Base-by-base conservation (phyloP, 2,113 vertebrate species). In the Periophthalmus modestus region DNA sequence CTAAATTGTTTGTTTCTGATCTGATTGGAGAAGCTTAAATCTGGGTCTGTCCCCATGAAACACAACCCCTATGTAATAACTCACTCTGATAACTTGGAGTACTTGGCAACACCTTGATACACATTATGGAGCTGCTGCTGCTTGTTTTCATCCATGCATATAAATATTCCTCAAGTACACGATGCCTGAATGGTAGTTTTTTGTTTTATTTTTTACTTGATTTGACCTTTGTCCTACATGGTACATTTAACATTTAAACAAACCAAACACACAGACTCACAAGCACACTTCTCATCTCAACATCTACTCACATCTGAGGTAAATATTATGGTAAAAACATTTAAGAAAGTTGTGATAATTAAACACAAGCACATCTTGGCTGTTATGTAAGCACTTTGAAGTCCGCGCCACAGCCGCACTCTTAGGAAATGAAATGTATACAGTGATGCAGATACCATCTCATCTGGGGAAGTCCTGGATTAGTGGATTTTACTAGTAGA, bases 371-470 rank as follows among this genome's bases (percentile, higher is more conserved):
- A 18, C 33, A 10, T 36, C 18, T 9, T n/a, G 15, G 10, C 34
- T 11, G 34, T 65, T 65, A 65, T 19, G 18, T 43, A 65, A 43
- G 18, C 62, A 39, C 62, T 39, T 39, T 65, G 33, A 65, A 65
- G 61, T 36, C 33, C 33, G 10, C 23, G 15, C 58, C 16, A 24
- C 59, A 2, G 12, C 19, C 62, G n/a, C n/a, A 65, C 34, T n/a
- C 4, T 43, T 65, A 39, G 62, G 62, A 65, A 65, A 65, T 65
- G 62, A 65, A 65, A 65, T 21, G 62, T 65, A 43, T 43, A 43
- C 62, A n/a, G 18, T 5, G 18, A 19, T 5, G 34, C 34, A 65
- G 62, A 65, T 65, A 39, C 5, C 7, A 65, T 65, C 62, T 65
- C 18, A 5, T 11, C 34, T n/a, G 62, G 18, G 34, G 43, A 65